Base-by-base conservation (phyloP, 1,140 invertebrate genomes). In the Cecropterus lyciades region DNA sequence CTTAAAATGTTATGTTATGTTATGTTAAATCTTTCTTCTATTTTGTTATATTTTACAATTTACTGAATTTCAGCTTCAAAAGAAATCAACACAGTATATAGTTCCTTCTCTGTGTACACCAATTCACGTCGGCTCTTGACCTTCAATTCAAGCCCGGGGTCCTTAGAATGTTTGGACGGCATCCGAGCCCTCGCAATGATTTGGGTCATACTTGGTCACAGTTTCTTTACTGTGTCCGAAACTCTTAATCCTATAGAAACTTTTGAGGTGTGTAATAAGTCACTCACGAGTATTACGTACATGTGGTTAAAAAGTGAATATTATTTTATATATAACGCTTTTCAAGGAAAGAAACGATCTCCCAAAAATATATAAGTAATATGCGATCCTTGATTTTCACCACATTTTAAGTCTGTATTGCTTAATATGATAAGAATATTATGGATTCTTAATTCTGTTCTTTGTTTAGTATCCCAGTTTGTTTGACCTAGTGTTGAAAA, bases 171-270 rank as follows among this genome's bases (percentile, higher is more conserved):
- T 63, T 46, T 95, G 15, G 93, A 93, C 67, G 94, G 94, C 0
- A 74, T 95, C 2, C 87, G 94, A 42, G 92, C 93, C 17, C 76
- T 95, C n/a, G 93, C 93, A 43, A 94, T 95, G 89, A 80, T 93
- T 13, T 95, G 95, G 95, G 93, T 96, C 14, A 84, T 95, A 9
- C 70, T 95, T 9, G 94, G 94, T 1, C 95, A 96, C 57, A 82
- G 87, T 1, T 86, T 76, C 59, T 66, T 46, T 33, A 42, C 63
- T 3, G 53, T 40, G 17, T 37, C 66, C 3, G 10, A n/a, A 5
- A 20, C 15, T 42, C 3, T 42, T 0, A 55, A 55, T 40, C 16
- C 30, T 7, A 13, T 40, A 17, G 52, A 55, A 42, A n/a, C 10
- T 40, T 20, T 40, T n/a, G 1, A 17, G 52, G 52, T 55, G 20